Evolutionary conservation across 2,113 vertebrate species (phyloP), one percentile per base, ranked within the genome.

Genomic region (mouse (Mus musculus)): DNA sequence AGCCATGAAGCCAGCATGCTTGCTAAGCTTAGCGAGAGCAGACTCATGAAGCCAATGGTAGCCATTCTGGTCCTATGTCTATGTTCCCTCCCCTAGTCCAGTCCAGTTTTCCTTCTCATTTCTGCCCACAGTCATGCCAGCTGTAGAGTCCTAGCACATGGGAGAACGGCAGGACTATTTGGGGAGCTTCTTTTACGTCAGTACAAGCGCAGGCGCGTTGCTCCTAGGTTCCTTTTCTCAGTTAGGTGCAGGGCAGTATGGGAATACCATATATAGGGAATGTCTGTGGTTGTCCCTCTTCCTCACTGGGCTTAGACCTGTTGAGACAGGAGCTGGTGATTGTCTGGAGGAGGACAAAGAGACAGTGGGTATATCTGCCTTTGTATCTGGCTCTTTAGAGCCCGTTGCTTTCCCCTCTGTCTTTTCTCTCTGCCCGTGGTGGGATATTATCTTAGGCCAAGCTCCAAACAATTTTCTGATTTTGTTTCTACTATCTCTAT

Each of bases 401-500:
- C 63, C 76, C 24, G 22, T 85, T 90, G 39, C 72, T 93, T 92
- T 63, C 93, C 24, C 49, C 16, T 22, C 13, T 28, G 59, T 2
- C 11, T 80, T 69, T 1, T n/a, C 3, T 76, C 52, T 94, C 61
- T 78, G 7, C 88, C 69, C 73, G 0, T 86, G 61, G 0, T 90
- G 61, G 42, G n/a, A 13, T 84, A 46, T 19, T 11, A 28, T 78
- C 67, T 42, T 71, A 63, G 30, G 46, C 90, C 77, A 95, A 76
- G 59, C 76, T 77, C 33, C 54, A 69, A 30, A 20, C n/a, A 87
- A 0, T 80, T 88, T 91, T 75, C 22, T 87, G 0, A 56, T 95
- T 96, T 93, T 78, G 26, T 97, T 94, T 90, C n/a, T 95, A 71
- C 5, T 76, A 5, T 77, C 52, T 90, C 1, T 81, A 49, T 92